Percentiles rank a stretch among this genome's conserved stretches.
Conservation (phyloP, 2,113 vertebrate genomes). For the Cebus imitator region DNA sequence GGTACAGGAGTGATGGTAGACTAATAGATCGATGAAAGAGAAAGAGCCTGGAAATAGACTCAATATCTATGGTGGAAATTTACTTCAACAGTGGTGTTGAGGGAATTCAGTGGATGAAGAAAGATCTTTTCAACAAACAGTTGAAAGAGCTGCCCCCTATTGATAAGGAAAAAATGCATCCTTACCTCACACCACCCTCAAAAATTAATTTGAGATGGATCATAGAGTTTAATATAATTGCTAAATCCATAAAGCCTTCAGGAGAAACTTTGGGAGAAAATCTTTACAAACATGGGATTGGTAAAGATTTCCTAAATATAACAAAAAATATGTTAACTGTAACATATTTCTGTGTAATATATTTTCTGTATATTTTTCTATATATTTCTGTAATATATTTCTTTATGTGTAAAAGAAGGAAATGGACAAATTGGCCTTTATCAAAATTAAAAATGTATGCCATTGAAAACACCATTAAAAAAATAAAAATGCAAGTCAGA, state of each 20-base stretch:
- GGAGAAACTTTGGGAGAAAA: not conserved
- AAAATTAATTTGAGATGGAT: not conserved
- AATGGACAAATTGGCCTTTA: not conserved
- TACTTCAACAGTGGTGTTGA: not conserved
- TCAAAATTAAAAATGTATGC: not conserved
- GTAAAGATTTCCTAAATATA: not conserved
- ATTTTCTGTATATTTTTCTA: no score
- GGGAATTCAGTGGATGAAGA: not conserved
- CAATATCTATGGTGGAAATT: fast-evolving
- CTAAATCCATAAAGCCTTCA: not conserved
- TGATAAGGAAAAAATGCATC: no score
- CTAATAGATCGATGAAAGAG: not conserved
- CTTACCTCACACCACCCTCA: not conserved
- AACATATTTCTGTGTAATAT: no score
- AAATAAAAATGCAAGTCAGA: not conserved
- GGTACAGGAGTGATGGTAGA: no score
- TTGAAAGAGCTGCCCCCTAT: not conserved
- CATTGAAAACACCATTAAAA: not conserved
- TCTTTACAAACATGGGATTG: not conserved
- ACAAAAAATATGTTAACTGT: not conserved
- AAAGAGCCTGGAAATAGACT: not conserved
- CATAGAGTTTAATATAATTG: no score
- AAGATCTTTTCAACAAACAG: not conserved
- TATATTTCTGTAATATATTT: no score
- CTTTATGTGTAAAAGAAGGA: not conserved